Percentiles rank a stretch among this genome's conserved stretches.
phyloP scores from a whole-genome alignment of 2,888 invertebrate genomes.

The Drosophila colorata region DNA sequence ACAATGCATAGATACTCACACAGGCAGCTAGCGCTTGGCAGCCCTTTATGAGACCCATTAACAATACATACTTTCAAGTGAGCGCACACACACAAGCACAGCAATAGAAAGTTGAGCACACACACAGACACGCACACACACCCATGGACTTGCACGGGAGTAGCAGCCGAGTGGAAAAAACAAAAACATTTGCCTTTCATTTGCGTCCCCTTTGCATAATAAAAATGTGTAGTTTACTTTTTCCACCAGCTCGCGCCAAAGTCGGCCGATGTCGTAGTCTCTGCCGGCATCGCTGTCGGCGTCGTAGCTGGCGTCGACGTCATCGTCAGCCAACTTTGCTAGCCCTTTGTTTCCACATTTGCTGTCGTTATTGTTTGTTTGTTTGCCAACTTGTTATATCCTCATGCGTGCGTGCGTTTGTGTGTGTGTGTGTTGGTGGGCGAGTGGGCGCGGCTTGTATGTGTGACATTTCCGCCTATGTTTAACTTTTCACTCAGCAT shows the following conservation, averaged over 20 bases:
- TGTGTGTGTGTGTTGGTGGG: slow-evolving; percentile 18
- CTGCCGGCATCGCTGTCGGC: slow-evolving; percentile 3
- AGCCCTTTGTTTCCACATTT: slow-evolving; percentile 76
- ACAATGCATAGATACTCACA: slow-evolving; percentile 16
- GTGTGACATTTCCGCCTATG: slow-evolving; percentile 78
- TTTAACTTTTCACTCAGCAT: slow-evolving; percentile 74
- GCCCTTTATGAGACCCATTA: slow-evolving; percentile 67
- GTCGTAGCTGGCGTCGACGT: slow-evolving; percentile 22
- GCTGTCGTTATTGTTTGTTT: slow-evolving; percentile 74
- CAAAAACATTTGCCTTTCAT: slow-evolving; percentile 80
- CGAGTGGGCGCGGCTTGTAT: slow-evolving; percentile 64
- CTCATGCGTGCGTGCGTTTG: slow-evolving; percentile 26
- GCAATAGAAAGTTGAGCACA: slow-evolving; percentile 13
- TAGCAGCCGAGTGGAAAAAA: slow-evolving; percentile 63
- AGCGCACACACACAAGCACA: slow-evolving; percentile 53
- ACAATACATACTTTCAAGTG: slow-evolving; percentile 77
- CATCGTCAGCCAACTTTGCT: slow-evolving; percentile 61
- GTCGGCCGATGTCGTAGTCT: slow-evolving; percentile 25
- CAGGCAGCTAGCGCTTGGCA: slow-evolving; percentile 45
- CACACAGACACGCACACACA: slow-evolving; percentile 22
- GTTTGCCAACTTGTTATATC: slow-evolving; percentile 64
- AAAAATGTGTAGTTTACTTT: slow-evolving; percentile 78
- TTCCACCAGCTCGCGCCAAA: slow-evolving; percentile 21
- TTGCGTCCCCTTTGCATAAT: slow-evolving; percentile 79
- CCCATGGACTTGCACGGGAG: slow-evolving; percentile 12